Base-by-base conservation (phyloP, 2,113 vertebrate genomes). In the Cacatua alba region DNA sequence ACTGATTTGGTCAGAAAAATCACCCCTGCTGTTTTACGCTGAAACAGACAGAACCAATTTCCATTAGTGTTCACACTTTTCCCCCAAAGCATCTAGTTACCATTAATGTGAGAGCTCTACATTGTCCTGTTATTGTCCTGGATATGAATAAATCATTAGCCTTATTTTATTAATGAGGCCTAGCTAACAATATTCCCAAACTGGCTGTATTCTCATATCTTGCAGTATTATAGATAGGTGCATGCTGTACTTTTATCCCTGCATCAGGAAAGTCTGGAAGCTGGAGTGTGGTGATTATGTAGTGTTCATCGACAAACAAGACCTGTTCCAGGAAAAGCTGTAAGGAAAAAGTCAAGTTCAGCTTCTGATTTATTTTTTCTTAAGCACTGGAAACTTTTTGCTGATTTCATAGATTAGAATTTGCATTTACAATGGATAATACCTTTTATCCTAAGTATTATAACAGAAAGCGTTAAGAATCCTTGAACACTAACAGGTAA, bases 111-210 rank as follows among this genome's bases (percentile, higher is more conserved):
- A 93, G 92, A 92, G 89, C 63, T 94, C 96, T 83, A 49, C 72
- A 94, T 95, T 96, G 97, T 98, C 96, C 94, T 97, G 95, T 62
- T 94, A 97, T 97, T 98, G 98, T 98, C 97, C 97, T 94, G 90
- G 94, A 92, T 95, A 98, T 98, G 97, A 98, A 98, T 98, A 98
- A 98, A 98, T 97, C 97, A 98, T 98, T 95, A 92, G 92, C 57
- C 95, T 95, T 98, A 98, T 97, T 98, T 98, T 98, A 98, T 98
- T 98, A 98, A 98, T 98, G 97, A 98, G 93, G 77, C 64, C 81
- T 95, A 95, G 96, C 95, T 97, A 96, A 97, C 91, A 94, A 92
- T 97, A 94, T 97, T 97, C 88, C 95, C 95, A 96, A 96, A 96
- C 81, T 96, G 87, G 31, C 67, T 94, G 78, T 62, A 92, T 55